Base-by-base conservation (phyloP, 2,888 invertebrate species). In the Acrobasis repandana region DNA sequence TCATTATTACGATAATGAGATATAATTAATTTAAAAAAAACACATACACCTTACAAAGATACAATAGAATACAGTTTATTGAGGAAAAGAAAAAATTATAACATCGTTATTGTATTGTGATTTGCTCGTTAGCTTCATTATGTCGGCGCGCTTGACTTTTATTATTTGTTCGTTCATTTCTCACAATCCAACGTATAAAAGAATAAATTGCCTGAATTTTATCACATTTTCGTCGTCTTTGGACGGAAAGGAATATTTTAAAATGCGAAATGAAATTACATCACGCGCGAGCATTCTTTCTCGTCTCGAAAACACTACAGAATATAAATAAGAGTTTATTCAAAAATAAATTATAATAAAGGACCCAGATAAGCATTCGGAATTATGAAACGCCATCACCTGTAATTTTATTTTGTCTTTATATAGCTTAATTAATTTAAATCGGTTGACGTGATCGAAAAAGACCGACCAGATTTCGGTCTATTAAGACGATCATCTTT, bases 41-140 rank as follows among this genome's bases (percentile, higher is more conserved):
- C 4, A 14, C 43, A n/a, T 14, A n/a, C n/a, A n/a, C n/a, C 43
- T 43, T 14, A 38, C 38, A 38, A 38, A 38, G 11, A 11, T 4
- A n/a, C 0, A 9, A 43, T n/a, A 43, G 2, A 43, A 43, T 9
- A 48, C 18, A 48, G 9, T 48, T 15, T 34, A 33, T 28, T 51
- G n/a, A n/a, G 9, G n/a, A 54, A 61, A 62, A 52, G 57, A 56
- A 65, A 65, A 38, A 18, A 60, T 48, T 38, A 58, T 49, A 63
- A 62, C 63, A 65, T 58, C 58, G 47, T 58, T 50, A 61, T 61
- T 56, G 49, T 65, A 63, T 66, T 65, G 68, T 67, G 70, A 76
- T 76, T 71, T 71, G 69, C 75, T 75, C 74, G 72, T 76, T 76
- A 74, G 72, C 69, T 67, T 72, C 75, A 75, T 76, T 75, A 75